These are phyloP conservation scores for Anabas testudineus DNA, from an alignment of 2,797 vertebrate genomes.

Conservation along the genomic window DNA sequence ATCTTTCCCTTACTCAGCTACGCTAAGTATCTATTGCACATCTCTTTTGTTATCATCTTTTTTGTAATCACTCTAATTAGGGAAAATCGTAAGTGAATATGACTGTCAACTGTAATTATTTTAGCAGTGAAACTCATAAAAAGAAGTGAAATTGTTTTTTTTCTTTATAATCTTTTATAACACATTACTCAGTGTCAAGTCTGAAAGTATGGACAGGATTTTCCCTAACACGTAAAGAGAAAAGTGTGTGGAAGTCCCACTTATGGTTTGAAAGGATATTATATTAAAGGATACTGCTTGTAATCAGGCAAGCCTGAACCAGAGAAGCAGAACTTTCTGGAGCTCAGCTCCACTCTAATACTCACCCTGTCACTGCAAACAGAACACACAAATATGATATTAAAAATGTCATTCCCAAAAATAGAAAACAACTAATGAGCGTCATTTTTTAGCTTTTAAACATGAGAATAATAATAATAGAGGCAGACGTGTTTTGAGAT, in stretches of 20 bases:
- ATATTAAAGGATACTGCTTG: conserved; percentile 87
- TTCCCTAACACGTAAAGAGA: conserved; percentile 71
- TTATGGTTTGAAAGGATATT: conserved; percentile 83
- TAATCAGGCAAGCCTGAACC: conserved; percentile 79
- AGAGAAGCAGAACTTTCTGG: conserved; percentile 84
- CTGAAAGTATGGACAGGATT: not conserved
- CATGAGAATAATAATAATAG: not conserved
- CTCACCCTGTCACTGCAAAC: conserved; percentile 89
- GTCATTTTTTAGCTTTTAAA: not conserved
- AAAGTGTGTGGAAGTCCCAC: conserved; percentile 15
- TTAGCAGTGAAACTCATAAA: not conserved
- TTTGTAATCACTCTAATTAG: not conserved
- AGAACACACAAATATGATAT: conserved; percentile 66
- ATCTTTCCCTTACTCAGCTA: not conserved
- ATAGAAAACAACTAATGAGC: not conserved
- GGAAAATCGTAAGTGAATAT: not conserved
- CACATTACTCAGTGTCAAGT: not conserved
- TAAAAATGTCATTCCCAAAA: fast-evolving
- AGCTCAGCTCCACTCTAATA: conserved; percentile 88
- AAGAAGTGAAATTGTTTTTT: not conserved
- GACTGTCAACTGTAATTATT: not conserved
- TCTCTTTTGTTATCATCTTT: too few relatives aligned
- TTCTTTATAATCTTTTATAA: not conserved
- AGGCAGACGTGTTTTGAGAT: not conserved
- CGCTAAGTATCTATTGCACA: not conserved